Evolutionary conservation across 2,797 vertebrate genomes (phyloP).

Genomic region (Poliocrania exsul): DNA sequence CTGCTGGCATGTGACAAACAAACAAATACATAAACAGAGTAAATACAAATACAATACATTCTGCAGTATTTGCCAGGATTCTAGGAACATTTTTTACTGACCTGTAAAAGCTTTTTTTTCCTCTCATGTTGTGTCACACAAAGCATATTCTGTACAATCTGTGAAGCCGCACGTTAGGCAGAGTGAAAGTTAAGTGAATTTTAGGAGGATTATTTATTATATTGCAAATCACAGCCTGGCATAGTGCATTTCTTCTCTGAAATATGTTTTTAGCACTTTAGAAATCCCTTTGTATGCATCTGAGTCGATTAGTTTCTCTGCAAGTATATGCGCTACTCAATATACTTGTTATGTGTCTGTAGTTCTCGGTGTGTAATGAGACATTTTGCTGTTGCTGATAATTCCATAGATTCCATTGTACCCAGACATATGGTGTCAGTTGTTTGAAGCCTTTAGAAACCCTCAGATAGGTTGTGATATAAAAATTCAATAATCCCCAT

Average conservation of each 20-base stretch:
- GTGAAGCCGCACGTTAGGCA: slow-evolving; percentile 40
- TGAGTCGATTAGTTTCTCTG: slow-evolving; percentile 55
- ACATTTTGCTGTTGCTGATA: slow-evolving; percentile 58
- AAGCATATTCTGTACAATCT: slow-evolving; percentile 61
- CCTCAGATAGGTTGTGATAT: slow-evolving; percentile 20
- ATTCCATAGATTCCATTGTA: slow-evolving; percentile 40
- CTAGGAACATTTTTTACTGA: slow-evolving; percentile 40
- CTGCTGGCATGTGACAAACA: slow-evolving; percentile 33
- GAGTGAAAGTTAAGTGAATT: slow-evolving; percentile 58
- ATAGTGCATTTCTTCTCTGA: slow-evolving; percentile 17
- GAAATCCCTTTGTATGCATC: slow-evolving; percentile 57
- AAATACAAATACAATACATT: slow-evolving; percentile 53
- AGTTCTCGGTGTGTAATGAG: slow-evolving; percentile 23
- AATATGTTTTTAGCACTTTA: slow-evolving; percentile 49
- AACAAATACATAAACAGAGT: slow-evolving; percentile 2
- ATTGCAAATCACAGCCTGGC: slow-evolving; percentile 38
- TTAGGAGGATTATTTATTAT: slow-evolving; percentile 63
- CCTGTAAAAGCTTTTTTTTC: slow-evolving; percentile 17
- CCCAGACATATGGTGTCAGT: slow-evolving; percentile 55
- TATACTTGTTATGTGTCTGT: slow-evolving; percentile 41
- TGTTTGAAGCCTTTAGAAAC: slow-evolving; percentile 44
- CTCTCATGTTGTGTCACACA: slow-evolving; percentile 30
- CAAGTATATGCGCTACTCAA: not conserved
- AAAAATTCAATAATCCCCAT: slow-evolving; percentile 54
- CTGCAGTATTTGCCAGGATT: slow-evolving; percentile 26